Conservation (phyloP, 2,113 vertebrate genomes). For the Bufo gargarizans region DNA sequence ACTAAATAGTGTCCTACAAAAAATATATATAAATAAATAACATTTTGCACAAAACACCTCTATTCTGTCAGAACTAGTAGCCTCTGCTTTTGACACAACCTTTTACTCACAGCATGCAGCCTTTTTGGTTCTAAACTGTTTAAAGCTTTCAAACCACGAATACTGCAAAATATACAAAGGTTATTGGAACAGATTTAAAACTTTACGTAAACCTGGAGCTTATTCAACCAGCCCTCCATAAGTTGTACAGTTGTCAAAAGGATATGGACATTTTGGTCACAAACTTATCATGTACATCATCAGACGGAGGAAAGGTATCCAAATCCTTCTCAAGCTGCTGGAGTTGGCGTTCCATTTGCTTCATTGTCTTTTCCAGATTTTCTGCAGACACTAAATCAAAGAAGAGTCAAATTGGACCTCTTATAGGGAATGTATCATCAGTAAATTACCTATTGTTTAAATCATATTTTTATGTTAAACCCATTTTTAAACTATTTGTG, state of each 20-base stretch:
- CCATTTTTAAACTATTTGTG: no score
- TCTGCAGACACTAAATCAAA: slow-evolving; percentile 89
- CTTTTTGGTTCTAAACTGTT: slow-evolving; percentile 48
- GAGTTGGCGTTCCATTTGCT: slow-evolving; percentile 95
- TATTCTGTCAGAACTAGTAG: slow-evolving; percentile 2
- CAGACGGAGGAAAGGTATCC: slow-evolving; percentile 87
- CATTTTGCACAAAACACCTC: neutral
- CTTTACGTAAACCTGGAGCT: slow-evolving; percentile 59
- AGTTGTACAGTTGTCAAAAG: slow-evolving; percentile 75
- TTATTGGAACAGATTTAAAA: slow-evolving; percentile 63
- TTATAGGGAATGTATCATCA: no score
- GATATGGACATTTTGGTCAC: slow-evolving; percentile 97
- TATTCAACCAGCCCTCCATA: slow-evolving; percentile 57
- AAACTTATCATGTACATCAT: slow-evolving; percentile 92
- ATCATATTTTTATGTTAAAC: no score
- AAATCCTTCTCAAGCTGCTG: slow-evolving; percentile 96
- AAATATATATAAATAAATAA: neutral
- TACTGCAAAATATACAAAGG: slow-evolving; percentile 45
- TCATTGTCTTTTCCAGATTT: slow-evolving; percentile 94
- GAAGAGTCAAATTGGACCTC: slow-evolving; percentile 16
- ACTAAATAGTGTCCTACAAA: no score
- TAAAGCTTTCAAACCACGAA: slow-evolving; percentile 52
- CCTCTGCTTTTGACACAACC: slow-evolving; percentile 23
- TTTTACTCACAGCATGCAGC: slow-evolving; percentile 47
- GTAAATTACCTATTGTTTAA: no score